phyloP scores from a whole-genome alignment of 2,888 invertebrate species.

The Eutolmus rufibarbis region DNA sequence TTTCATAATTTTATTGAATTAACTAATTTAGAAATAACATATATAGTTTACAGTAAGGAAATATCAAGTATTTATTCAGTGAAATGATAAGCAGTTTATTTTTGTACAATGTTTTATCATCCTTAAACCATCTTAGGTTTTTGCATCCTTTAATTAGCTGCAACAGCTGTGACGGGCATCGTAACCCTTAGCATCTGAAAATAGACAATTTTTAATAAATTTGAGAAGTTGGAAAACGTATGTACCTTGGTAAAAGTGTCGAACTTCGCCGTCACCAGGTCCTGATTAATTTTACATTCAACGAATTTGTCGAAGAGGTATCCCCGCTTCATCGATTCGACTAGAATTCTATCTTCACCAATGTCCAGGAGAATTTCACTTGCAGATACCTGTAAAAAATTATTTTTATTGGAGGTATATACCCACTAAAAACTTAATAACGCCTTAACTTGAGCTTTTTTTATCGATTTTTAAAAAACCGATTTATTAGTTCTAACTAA shows the following conservation, averaged over 20 bases:
- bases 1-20: no score
- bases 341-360: conserved; percentile 77
- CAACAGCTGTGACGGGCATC: not conserved
- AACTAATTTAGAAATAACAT: no score
- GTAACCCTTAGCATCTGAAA: not conserved
- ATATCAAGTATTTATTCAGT: not conserved
- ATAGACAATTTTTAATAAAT: not conserved
- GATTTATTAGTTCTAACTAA: no score
- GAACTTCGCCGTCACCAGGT: conserved; percentile 64
- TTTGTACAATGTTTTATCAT: not conserved
- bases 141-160: not conserved
- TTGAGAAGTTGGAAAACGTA: not conserved
- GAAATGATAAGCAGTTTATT: not conserved
- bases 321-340: conserved; percentile 69
- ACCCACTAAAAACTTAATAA: no score
- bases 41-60: no score
- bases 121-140: not conserved
- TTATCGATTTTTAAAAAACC: no score
- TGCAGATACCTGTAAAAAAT: conserved; percentile 64
- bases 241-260: conserved; percentile 65
- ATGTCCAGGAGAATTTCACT: conserved; percentile 73
- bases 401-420: no score
- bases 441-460: no score
- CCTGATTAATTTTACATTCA: conserved; percentile 71
- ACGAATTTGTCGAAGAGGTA: conserved; percentile 75